phyloP scores from a whole-genome alignment of 2,113 vertebrate genomes.

The Chiloscyllium plagiosum region DNA sequence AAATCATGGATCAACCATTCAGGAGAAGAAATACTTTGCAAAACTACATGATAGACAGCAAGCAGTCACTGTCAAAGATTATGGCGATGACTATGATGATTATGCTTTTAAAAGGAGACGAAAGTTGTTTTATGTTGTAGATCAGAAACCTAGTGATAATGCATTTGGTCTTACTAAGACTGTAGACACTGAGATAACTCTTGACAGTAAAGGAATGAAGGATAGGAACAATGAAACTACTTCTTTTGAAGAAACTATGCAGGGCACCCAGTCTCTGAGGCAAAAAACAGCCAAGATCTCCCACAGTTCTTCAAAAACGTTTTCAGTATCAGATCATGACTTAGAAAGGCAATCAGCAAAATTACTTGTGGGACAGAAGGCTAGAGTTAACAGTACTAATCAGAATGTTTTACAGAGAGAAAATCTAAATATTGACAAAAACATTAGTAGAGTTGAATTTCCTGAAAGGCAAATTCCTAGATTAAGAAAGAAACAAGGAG shows the following conservation, averaged over 20 bases:
- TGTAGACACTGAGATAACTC: not conserved
- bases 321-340: not conserved
- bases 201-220: not conserved
- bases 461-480: not conserved
- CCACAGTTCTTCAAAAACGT: not conserved
- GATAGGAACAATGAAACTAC: not conserved
- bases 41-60: not conserved
- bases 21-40: too few species aligned
- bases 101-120: slow-evolving; percentile 49
- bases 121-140: slow-evolving; percentile 54
- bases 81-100: slow-evolving; percentile 47
- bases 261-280: not conserved
- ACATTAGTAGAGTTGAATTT: not conserved
- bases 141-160: too few species aligned
- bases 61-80: slow-evolving; percentile 6
- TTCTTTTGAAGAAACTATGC: not conserved
- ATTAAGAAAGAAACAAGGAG: not conserved
- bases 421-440: not conserved
- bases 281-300: not conserved
- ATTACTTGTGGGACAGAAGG: not conserved
- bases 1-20: not conserved
- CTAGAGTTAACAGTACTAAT: not conserved
- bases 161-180: not conserved
- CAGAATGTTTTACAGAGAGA: not conserved
- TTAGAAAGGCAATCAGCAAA: not conserved